phyloP scores from a whole-genome alignment of 2,888 invertebrate species.

The Ischnura elegans region DNA sequence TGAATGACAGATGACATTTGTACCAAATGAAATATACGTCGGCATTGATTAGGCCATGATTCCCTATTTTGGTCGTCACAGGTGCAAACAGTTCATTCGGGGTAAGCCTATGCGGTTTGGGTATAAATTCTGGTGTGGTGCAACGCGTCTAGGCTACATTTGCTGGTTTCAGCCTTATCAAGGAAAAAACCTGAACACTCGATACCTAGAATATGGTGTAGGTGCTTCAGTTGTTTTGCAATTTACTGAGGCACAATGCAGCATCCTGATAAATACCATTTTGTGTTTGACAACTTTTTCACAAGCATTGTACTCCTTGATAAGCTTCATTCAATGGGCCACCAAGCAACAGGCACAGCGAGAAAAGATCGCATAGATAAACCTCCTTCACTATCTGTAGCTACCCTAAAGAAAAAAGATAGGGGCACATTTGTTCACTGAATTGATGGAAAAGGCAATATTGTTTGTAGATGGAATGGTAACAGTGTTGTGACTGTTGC shows the following conservation, averaged over 20 bases:
- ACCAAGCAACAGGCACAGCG: background rate
- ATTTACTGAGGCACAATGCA: background rate
- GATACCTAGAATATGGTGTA: background rate
- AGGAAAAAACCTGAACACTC: background rate
- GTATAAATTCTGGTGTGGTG: background rate
- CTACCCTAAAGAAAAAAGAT: background rate
- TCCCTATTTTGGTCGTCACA: slow-evolving; percentile 26
- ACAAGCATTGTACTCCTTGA: background rate
- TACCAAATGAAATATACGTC: background rate
- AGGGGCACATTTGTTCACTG: background rate
- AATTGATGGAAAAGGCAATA: background rate
- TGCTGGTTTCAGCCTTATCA: slow-evolving; percentile 25
- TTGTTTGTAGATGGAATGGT: background rate
- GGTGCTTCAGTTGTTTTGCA: slow-evolving; percentile 6
- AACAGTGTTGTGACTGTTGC: background rate
- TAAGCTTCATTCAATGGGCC: background rate
- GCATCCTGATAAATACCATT: background rate
- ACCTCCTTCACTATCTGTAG: background rate
- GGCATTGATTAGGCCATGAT: background rate
- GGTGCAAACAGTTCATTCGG: background rate
- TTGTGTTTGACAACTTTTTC: slow-evolving; percentile 1
- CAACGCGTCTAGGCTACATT: slow-evolving; percentile 21
- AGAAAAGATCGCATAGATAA: background rate
- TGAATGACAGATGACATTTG: too few relatives aligned
- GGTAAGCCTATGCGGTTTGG: background rate